A percentile compares a stretch with the other conserved stretches of the same genome.
These are phyloP conservation scores for Alligator sinensis DNA, from an alignment of 2,113 vertebrate species.

Conservation along the genomic window DNA sequence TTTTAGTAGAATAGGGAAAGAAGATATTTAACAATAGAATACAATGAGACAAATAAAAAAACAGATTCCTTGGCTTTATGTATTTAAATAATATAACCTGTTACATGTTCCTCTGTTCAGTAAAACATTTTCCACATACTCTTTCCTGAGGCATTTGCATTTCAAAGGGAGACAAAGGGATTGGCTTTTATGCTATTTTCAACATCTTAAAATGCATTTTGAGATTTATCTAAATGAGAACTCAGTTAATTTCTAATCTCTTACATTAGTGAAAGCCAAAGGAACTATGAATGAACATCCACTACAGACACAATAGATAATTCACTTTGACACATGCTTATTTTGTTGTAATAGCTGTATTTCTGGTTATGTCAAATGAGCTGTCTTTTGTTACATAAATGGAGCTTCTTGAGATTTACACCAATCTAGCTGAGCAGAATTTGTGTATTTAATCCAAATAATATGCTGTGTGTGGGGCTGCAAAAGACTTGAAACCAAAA, in stretches of 20 bases:
- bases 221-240: background rate
- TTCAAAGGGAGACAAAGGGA: background rate
- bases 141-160: background rate
- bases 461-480: background rate
- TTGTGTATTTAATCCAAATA: background rate
- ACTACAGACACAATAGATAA: background rate
- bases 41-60: too few species aligned
- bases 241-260: background rate
- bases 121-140: background rate
- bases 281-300: background rate
- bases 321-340: background rate
- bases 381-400: background rate
- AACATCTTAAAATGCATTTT: background rate
- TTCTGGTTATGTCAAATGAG: background rate
- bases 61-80: background rate
- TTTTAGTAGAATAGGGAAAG: too few species aligned
- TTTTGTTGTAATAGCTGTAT: background rate
- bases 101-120: background rate
- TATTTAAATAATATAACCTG: background rate
- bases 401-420: background rate
- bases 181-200: background rate
- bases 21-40: too few species aligned
- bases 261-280: background rate
- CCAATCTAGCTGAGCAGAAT: background rate
- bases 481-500: background rate